Percentiles rank a stretch among this genome's conserved stretches.
Conservation (phyloP, 2,888 invertebrate species). For the Psococerastis gibbosa region DNA sequence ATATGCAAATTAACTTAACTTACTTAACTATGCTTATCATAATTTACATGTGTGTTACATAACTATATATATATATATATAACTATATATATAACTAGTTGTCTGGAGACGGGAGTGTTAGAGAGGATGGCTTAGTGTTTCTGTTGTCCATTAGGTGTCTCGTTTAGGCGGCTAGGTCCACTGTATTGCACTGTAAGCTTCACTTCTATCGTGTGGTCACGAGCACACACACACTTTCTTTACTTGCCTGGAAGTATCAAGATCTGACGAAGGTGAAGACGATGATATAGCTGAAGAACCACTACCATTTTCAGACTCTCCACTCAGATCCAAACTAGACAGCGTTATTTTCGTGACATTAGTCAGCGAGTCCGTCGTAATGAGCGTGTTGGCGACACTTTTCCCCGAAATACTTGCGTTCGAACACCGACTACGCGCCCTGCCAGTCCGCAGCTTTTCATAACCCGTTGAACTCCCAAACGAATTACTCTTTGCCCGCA, state of each 20-base stretch:
- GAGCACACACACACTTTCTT: too few species aligned
- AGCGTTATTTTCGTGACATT: conserved; percentile 54
- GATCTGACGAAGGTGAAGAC: conserved; percentile 14
- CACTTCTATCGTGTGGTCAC: too few species aligned
- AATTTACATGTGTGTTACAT: too few species aligned
- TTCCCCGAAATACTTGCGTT: conserved; percentile 13
- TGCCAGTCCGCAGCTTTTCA: neutral
- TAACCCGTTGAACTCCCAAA: conserved; percentile 3
- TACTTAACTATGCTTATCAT: too few species aligned
- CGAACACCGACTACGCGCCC: conserved; percentile 16
- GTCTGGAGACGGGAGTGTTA: too few species aligned
- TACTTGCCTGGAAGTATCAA: conserved; percentile 6
- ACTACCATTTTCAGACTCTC: conserved; percentile 20
- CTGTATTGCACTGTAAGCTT: too few species aligned
- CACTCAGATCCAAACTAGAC: conserved; percentile 42
- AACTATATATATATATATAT: too few species aligned
- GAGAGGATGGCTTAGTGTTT: too few species aligned
- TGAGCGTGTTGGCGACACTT: conserved; percentile 35
- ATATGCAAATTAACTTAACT: too few species aligned
- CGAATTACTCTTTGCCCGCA: conserved; percentile 1
- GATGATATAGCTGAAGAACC: conserved; percentile 18
- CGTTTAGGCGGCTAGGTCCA: too few species aligned
- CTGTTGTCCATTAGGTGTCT: too few species aligned
- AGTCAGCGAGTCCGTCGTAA: conserved; percentile 53
- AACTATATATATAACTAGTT: too few species aligned